Base-by-base conservation (phyloP, 2,888 invertebrate genomes). In the Leptinotarsa haldemani region DNA sequence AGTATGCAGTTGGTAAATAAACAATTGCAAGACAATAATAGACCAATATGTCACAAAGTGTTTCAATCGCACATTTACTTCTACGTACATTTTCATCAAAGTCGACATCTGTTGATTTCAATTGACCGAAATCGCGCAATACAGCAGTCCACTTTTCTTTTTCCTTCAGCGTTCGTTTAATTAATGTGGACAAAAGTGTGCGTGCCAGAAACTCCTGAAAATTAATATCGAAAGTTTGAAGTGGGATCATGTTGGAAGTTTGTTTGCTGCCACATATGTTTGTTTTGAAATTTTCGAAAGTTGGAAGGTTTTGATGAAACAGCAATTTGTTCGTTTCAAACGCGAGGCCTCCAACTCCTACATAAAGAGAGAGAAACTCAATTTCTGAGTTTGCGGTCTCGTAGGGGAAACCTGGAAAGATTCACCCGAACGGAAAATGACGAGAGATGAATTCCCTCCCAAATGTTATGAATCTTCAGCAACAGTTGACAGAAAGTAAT, bases 261-360 rank as follows among this genome's bases (percentile, higher is more conserved):
- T 61, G 61, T 61, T 61, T 25, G 61, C 40, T 61, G 61, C 61
- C 61, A 61, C 61, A 61, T 61, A 61, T 61, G 61, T 61, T 61
- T 61, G 61, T 61, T 61, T 40, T 61, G 30, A 40, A 61, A 61
- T 61, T 61, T 61, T 40, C 25, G 25, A 40, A 61, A 61, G 61
- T 61, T 61, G 30, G 61, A 61, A 30, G 25, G 61, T 61, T 61
- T n/a, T 40, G 61, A 40, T 61, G 40, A 61, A 61, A 61, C 61
- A 61, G 25, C 61, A 61, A 61, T 61, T 61, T 61, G 40, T 40
- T 61, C 40, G 61, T 40, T 61, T 40, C 30, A 40, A 56, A 61
- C 40, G 61, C 30, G 40, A 61, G 30, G 61, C 61, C 16, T 40
- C 40, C 30, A 25, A 61, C 25, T 61, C 61, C 25, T n/a, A n/a